Percentiles rank a stretch among this genome's conserved stretches.
Evolutionary conservation across 2,113 vertebrate genomes (phyloP).

Genomic region (Bucco capensis): DNA sequence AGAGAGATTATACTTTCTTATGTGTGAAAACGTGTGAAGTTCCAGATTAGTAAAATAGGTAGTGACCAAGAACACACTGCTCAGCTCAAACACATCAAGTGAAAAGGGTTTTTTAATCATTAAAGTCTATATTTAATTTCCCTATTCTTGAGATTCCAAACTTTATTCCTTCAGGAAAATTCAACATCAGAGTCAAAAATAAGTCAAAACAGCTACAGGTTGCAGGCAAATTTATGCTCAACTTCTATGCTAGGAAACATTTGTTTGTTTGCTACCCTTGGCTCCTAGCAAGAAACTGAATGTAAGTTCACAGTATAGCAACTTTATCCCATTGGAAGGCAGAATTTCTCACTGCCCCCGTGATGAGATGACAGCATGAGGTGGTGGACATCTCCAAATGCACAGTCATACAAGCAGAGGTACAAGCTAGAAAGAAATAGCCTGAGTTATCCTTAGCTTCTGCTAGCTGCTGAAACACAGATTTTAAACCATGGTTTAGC

Average conservation of each 20-base stretch:
- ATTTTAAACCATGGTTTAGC: neutral
- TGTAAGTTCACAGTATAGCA: rapidly evolving
- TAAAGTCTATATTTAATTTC: neutral
- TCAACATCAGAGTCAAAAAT: neutral
- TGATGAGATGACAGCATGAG: neutral
- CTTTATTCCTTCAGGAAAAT: neutral
- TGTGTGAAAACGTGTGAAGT: neutral
- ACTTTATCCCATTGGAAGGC: neutral
- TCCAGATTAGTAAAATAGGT: neutral
- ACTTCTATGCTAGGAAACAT: neutral
- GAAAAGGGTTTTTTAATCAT: neutral
- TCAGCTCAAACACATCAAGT: neutral
- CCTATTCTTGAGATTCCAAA: neutral
- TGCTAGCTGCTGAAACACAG: neutral
- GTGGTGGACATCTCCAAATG: neutral
- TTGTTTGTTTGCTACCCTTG: neutral
- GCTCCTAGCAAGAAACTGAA: neutral
- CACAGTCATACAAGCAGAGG: neutral
- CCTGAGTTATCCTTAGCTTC: neutral
- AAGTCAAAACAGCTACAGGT: neutral
- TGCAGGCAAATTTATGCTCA: neutral
- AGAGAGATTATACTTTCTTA: neutral
- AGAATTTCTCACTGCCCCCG: neutral
- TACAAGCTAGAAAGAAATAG: neutral
- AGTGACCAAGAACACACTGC: neutral